Conservation (phyloP, 2,888 invertebrate genomes). For the Drosophila hawaiiensis region DNA sequence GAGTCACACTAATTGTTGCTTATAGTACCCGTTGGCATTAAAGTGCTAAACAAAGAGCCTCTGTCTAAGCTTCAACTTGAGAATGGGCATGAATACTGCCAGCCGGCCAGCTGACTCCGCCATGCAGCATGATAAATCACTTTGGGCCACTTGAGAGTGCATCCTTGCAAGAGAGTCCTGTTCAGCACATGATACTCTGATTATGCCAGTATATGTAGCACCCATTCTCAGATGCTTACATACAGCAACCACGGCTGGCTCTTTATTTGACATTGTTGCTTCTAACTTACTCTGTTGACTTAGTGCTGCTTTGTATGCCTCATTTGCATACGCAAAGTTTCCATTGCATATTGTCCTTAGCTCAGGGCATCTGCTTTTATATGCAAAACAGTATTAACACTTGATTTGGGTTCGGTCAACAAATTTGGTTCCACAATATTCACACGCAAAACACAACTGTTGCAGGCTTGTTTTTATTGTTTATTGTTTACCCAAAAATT, state of each 20-base stretch:
- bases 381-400: slow-evolving; percentile 38
- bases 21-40: slow-evolving; percentile 35
- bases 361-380: slow-evolving; percentile 1
- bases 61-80: neutral
- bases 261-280: slow-evolving; percentile 9
- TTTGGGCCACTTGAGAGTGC: slow-evolving; percentile 37
- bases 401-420: slow-evolving; percentile 48
- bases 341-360: slow-evolving; percentile 34
- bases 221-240: slow-evolving; percentile 4
- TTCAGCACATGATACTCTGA: slow-evolving; percentile 49
- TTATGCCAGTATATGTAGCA: slow-evolving; percentile 17
- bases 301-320: slow-evolving; percentile 2
- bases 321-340: slow-evolving; percentile 59
- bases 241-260: neutral
- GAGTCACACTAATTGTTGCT: slow-evolving; percentile 65
- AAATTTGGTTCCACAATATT: slow-evolving; percentile 33
- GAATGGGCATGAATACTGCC: neutral
- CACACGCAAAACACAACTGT: slow-evolving; percentile 5
- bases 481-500: slow-evolving; percentile 14
- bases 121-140: slow-evolving; percentile 45
- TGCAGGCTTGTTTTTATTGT: neutral
- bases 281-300: neutral
- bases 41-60: neutral
- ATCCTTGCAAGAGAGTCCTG: slow-evolving; percentile 19
- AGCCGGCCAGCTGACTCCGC: slow-evolving; percentile 10